Evolutionary conservation across 2,797 vertebrate genomes (phyloP), one percentile per base, ranked within the genome.

Genomic region (Syngnathus rostellatus): DNA sequence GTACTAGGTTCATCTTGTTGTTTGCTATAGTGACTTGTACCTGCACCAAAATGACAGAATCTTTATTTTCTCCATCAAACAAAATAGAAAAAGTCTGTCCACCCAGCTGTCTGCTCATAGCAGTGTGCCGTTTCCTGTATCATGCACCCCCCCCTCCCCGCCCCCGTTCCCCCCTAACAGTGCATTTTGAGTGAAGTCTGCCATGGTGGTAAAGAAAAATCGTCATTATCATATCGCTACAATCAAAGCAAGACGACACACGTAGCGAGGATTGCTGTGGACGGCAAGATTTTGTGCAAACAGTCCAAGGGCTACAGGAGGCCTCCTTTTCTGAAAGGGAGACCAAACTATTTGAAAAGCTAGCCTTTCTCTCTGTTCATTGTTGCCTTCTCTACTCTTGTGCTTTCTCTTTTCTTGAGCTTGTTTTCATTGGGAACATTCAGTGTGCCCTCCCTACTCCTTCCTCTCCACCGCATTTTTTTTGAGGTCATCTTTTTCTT

Each of bases 221-320:
- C 75, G 78, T 57, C 0, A 65, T 69, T 43, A 7, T 72, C 70
- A 70, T 64, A 2, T 76, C 58, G 75, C 62, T 60, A 68, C 48
- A 50, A n/a, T 80, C 65, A 64, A 43, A 16, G 31, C 46, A 62
- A 66, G 62, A 72, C 14, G n/a, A 72, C 72, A 75, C 31, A 43
- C 66, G 66, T 76, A 76, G 68, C 72, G 76, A 70, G 73, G 80
- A 81, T 72, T 75, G 71, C 75, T 71, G 78, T 82, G 71, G 76
- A 77, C 74, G 31, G 83, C 87, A 81, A 81, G 74, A 70, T 76
- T 76, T 76, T 78, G 83, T 83, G 78, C 83, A 89, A 54, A 46
- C 84, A 80, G 87, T 87, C 80, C 86, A 86, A 92, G 91, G 91
- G 91, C 91, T 92, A 89, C 79, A 78, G 84, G 88, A 81, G 86